phyloP scores from a whole-genome alignment of 2,113 vertebrate species.

The Corapipo altera region DNA sequence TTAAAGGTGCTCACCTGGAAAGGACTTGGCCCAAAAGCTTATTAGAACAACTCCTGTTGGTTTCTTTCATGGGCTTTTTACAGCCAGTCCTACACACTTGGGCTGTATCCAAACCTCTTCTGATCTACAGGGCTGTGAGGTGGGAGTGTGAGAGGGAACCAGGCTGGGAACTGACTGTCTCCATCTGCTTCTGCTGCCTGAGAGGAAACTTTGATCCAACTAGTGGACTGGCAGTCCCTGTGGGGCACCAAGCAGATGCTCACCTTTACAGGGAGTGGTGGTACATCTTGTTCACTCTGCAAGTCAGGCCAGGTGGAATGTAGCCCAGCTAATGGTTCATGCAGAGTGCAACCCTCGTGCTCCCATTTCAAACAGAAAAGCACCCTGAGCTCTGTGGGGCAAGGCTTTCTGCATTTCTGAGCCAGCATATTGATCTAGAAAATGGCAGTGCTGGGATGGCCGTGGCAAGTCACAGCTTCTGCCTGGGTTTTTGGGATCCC shows the following conservation, averaged over 20 bases:
- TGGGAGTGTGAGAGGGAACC: slow-evolving; percentile 45
- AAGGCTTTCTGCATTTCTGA: not conserved
- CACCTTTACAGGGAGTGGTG: not conserved
- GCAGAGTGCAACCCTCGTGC: not conserved
- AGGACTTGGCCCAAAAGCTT: not conserved
- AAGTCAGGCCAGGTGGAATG: not conserved
- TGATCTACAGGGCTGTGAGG: slow-evolving; percentile 29
- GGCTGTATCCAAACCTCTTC: slow-evolving; percentile 25
- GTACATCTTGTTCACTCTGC: not conserved
- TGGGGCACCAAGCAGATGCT: slow-evolving; percentile 22
- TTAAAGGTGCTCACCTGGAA: not conserved
- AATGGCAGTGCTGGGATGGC: not conserved
- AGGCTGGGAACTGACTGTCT: slow-evolving; percentile 38
- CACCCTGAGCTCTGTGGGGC: not conserved
- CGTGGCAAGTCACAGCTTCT: not conserved
- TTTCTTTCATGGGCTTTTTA: slow-evolving; percentile 45
- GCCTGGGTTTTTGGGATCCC: not conserved
- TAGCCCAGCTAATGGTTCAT: not conserved
- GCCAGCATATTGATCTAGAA: not conserved
- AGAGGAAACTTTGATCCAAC: not conserved
- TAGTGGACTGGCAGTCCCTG: not conserved
- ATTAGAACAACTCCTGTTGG: slow-evolving; percentile 3
- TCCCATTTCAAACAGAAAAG: not conserved
- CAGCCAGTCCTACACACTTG: not conserved
- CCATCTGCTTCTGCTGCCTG: slow-evolving; percentile 55